Conservation (phyloP, 1,140 invertebrate species). For the silkworm (Bombyx mori) region ASM3026992v2 NC_085117.1:3512501-3513000, state of each 20-base stretch:
- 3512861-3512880: constrained; percentile 30
- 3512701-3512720: constrained; percentile 24
- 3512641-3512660: constrained; percentile 16
- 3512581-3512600: constrained; percentile 22
- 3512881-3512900: constrained; percentile 27
- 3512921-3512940: constrained; percentile 19
- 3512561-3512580: constrained; percentile 11
- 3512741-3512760: constrained; percentile 20
- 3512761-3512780: constrained; percentile 14
- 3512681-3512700: constrained; percentile 18
- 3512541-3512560: constrained; percentile 7
- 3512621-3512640: constrained; percentile 21
- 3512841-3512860: constrained; percentile 21
- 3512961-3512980: constrained; percentile 13
- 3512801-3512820: neutral
- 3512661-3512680: constrained; percentile 20
- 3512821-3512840: constrained; percentile 14
- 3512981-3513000: constrained; percentile 10
- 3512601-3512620: constrained; percentile 22
- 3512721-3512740: constrained; percentile 22
- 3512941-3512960: constrained; percentile 26
- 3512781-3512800: constrained; percentile 12
- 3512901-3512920: constrained; percentile 28
- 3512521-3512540: neutral
- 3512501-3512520: too few relatives aligned